A percentile compares a stretch with the other conserved stretches of the same genome.
phyloP scores from a whole-genome alignment of 2,888 invertebrate genomes.

The Eupithecia insigniata region DNA sequence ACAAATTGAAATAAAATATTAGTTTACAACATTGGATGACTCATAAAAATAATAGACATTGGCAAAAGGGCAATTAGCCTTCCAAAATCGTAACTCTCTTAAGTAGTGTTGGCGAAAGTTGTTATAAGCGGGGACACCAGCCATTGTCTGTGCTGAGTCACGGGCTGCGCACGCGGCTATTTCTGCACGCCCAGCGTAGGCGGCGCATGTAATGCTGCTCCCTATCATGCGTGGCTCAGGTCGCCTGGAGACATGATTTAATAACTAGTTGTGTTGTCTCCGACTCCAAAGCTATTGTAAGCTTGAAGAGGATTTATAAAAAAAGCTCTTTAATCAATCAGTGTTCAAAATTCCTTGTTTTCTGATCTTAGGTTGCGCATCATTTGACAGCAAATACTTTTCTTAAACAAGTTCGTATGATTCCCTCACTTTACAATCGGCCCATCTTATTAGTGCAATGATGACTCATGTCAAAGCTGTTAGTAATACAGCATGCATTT shows the following conservation, averaged over 20 bases:
- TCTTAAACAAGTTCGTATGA: neutral
- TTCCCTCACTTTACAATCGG: neutral
- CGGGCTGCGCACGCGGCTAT: constrained; percentile 77
- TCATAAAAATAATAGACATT: neutral
- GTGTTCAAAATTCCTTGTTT: neutral
- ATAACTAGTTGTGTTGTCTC: constrained; percentile 2
- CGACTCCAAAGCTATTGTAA: neutral
- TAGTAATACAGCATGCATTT: neutral
- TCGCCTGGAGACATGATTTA: constrained; percentile 56
- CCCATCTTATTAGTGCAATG: neutral
- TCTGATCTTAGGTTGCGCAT: neutral
- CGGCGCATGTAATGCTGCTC: constrained; percentile 57
- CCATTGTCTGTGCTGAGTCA: constrained; percentile 80
- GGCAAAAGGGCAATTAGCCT: constrained; percentile 4
- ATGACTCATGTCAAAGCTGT: constrained; percentile 1
- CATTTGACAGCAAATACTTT: neutral
- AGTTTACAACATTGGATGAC: neutral
- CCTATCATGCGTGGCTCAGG: constrained; percentile 60
- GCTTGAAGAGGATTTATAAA: neutral
- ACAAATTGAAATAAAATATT: neutral
- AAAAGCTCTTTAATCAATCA: too few relatives aligned
- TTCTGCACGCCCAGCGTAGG: constrained; percentile 73
- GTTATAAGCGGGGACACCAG: constrained; percentile 67
- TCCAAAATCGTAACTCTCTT: constrained; percentile 17
- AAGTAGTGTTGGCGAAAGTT: constrained; percentile 63